Percentiles rank a stretch among this genome's conserved stretches.
These are phyloP conservation scores for Oreortyx pictus DNA, from an alignment of 2,797 vertebrate species.

Conservation along the genomic window DNA sequence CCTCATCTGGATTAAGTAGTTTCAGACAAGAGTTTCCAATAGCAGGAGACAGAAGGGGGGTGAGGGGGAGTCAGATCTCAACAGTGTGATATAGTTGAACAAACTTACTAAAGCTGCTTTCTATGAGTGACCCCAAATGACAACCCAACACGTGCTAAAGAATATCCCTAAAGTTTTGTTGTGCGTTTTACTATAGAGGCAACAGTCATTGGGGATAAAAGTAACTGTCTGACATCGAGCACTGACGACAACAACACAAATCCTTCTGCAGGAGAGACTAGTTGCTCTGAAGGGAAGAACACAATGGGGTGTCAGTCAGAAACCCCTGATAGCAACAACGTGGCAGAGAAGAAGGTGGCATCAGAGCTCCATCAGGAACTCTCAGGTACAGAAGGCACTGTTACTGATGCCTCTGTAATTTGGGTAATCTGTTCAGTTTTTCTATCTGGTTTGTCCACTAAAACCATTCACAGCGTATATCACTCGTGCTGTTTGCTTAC, in stretches of 20 bases:
- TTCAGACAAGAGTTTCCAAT: background rate
- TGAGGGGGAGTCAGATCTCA: background rate
- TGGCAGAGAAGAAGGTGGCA: constrained; percentile 82
- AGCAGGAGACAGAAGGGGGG: background rate
- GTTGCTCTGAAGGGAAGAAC: constrained; percentile 79
- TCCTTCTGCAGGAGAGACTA: constrained; percentile 76
- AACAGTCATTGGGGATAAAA: constrained; percentile 85
- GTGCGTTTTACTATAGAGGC: constrained; percentile 82
- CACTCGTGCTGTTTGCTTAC: constrained; percentile 76
- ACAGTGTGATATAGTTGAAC: background rate
- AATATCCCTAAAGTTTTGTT: constrained; percentile 81
- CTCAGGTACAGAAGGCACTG: constrained; percentile 86
- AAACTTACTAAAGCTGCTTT: constrained; percentile 36
- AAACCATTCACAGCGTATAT: constrained; percentile 45
- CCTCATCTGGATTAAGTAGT: background rate
- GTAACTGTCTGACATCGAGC: constrained; percentile 80
- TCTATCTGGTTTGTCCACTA: constrained; percentile 70
- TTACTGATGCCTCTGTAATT: constrained; percentile 78
- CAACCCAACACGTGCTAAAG: constrained; percentile 62
- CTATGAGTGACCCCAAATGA: constrained; percentile 46
- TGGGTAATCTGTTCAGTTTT: constrained; percentile 71
- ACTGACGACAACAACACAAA: constrained; percentile 80
- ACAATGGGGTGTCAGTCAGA: constrained; percentile 78
- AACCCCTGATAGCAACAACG: constrained; percentile 77
- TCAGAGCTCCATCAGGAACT: constrained; percentile 82